Evolutionary conservation across 2,797 vertebrate species (phyloP).

Genomic region (Macropodus opercularis): DNA sequence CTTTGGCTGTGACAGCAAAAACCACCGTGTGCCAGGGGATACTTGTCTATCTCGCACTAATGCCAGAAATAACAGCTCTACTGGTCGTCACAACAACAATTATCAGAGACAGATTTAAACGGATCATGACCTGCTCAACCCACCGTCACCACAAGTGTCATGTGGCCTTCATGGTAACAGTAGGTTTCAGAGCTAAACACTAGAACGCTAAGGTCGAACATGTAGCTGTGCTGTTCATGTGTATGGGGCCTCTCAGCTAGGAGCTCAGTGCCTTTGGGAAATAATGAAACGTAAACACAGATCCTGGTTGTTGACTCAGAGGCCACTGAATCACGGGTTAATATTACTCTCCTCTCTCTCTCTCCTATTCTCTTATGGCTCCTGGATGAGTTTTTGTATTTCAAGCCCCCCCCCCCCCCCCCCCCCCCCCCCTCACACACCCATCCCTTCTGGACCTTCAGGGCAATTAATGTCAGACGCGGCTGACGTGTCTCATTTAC

Average conservation of each 20-base stretch:
- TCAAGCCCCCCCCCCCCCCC: conserved; percentile 19
- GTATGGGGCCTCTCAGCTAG: conserved; percentile 43
- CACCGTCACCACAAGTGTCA: conserved; percentile 27
- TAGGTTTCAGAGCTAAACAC: conserved; percentile 40
- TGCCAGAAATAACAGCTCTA: conserved; percentile 67
- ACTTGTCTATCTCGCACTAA: conserved; percentile 51
- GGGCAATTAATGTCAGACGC: conserved; percentile 63
- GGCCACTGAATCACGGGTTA: conserved; percentile 72
- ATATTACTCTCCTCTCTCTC: conserved; percentile 59
- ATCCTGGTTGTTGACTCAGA: conserved; percentile 71
- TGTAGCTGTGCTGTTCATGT: conserved; percentile 32
- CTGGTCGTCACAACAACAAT: conserved; percentile 58
- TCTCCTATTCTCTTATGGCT: conserved; percentile 60
- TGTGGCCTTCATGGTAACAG: conserved; percentile 25
- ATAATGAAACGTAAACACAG: conserved; percentile 75
- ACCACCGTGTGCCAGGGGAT: conserved; percentile 26
- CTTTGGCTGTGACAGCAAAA: conserved; percentile 14
- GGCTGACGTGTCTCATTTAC: conserved; percentile 72
- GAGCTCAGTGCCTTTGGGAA: conserved; percentile 66
- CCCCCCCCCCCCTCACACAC: too few relatives aligned
- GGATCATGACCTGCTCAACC: conserved; percentile 60
- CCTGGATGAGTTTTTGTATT: conserved; percentile 70
- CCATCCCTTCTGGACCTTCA: conserved; percentile 24
- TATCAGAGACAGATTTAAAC: conserved; percentile 63
- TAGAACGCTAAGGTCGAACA: conserved; percentile 18